Evolutionary conservation across 2,113 vertebrate genomes (phyloP), one percentile per base, ranked within the genome.

Genomic region (Calyptommatus sinebrachiatus): DNA sequence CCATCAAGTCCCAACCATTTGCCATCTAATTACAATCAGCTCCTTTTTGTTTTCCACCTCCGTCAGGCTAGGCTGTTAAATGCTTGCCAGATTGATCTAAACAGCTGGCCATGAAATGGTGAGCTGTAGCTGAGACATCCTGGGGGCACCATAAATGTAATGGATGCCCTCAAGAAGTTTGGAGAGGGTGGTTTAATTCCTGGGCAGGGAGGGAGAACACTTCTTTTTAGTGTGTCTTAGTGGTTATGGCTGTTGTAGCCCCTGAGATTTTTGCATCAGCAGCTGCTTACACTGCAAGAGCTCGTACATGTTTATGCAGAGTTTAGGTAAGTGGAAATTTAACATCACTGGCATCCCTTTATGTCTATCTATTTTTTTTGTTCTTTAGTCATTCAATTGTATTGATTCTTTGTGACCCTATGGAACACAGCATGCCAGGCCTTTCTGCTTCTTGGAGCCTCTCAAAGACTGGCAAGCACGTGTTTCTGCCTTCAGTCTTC

Each of bases 171-270:
- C 76, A 79, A 86, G 83, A 89, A 87, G 79, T 90, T 89, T 81
- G 88, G 90, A 83, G 79, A 86, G 86, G 60, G 88, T 87, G 87
- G 90, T 91, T 91, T 90, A 87, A 80, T 24, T 87, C 75, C 85
- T 31, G 0, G 0, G 82, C 85, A 71, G 88, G 86, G 86, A 35
- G 73, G 83, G 84, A 71, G 79, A 87, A 66, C 70, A 86, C 16
- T 0, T 28, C 29, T 31, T 26, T 29, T n/a, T 18, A 10, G 41
- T 26, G 68, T 24, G 70, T 78, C 88, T 0, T 77, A 79, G 79
- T 78, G 65, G 73, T 85, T 84, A 74, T 57, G 45, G 46, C 83
- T 83, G 76, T 76, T 87, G 69, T 84, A 85, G 86, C 83, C 83
- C 85, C 80, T 85, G 77, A 74, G 86, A 84, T 83, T 86, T 77